Base-by-base conservation (phyloP, 2,888 invertebrate genomes). In the Euclidia mi region DNA sequence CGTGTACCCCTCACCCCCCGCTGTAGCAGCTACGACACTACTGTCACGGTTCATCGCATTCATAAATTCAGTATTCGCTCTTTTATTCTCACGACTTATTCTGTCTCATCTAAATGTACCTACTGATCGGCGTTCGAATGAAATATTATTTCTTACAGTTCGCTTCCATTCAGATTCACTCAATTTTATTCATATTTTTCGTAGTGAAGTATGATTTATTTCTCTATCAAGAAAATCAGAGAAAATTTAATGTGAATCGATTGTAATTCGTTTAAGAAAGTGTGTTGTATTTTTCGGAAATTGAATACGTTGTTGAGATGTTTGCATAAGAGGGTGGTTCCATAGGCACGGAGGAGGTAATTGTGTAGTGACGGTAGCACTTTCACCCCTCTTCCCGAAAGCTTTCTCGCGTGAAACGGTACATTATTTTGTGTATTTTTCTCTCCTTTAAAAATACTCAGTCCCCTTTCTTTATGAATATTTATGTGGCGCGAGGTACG, bases 41-140 rank as follows among this genome's bases (percentile, higher is more conserved):
- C 81, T 82, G 83, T 86, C 78, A 88, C 82, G 81, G 84, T 84
- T 88, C 89, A 90, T 82, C 78, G 88, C 81, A 80, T 86, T 78
- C 84, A 85, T 88, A 86, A 88, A 90, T 88, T 86, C 78, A 80
- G 79, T 58, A 66, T 74, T 79, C 82, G 75, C 81, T 79, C 79
- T 88, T 85, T 86, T 88, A 87, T 87, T 86, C 80, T 73, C 75
- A 67, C 78, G 78, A 82, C 78, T 84, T 78, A 79, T 75, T 81
- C 78, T 78, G 74, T 81, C 78, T 78, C 82, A 78, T 83, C 81
- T 76, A 78, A 85, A 85, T 82, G 80, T 84, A 81, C 77, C 78
- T 72, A 80, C 76, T 82, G 84, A 87, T 87, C 84, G 81, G 74
- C 69, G 71, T 63, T 75, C 53, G 67, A 73, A 74, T 79, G 78